Evolutionary conservation across 2,113 vertebrate species (phyloP).

Genomic region (Pangasianodon hypophthalmus): DNA sequence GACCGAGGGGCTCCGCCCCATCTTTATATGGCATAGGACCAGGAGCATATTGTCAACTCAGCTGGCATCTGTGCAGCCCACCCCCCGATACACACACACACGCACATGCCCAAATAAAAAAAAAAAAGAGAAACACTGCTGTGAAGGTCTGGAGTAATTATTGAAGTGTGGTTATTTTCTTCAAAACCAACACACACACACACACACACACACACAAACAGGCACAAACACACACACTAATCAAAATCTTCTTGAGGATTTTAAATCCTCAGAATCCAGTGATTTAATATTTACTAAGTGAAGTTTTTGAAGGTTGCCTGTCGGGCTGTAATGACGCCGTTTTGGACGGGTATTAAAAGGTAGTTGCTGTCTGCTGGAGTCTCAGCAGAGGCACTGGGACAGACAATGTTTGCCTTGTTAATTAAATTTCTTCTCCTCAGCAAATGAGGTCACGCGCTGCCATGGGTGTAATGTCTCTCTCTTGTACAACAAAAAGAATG

Average conservation of each 20-base stretch:
- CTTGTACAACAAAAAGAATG: conserved; percentile 77
- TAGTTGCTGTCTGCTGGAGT: conserved; percentile 69
- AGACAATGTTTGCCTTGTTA: conserved; percentile 80
- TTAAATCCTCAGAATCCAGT: conserved; percentile 52
- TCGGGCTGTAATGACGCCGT: conserved; percentile 49
- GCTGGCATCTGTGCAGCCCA: conserved; percentile 51
- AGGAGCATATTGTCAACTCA: conserved; percentile 60
- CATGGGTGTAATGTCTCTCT: conserved; percentile 79
- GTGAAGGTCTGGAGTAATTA: conserved; percentile 53
- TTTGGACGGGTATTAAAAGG: conserved; percentile 64
- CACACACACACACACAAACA: not conserved
- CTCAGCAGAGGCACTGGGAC: conserved; percentile 75
- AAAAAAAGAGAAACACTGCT: conserved; percentile 51
- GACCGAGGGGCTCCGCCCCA: conserved; percentile 49
- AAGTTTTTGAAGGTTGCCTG: conserved; percentile 60
- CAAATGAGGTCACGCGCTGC: conserved; percentile 78
- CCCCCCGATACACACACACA: not conserved
- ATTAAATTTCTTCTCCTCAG: conserved; percentile 79
- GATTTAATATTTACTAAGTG: conserved; percentile 51
- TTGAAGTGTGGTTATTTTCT: conserved; percentile 54
- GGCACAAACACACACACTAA: not conserved
- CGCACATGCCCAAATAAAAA: not conserved
- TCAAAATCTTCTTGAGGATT: conserved; percentile 49
- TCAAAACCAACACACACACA: not conserved
- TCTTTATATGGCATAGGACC: conserved; percentile 54